These are phyloP conservation scores for Apotomis betuletana DNA, from an alignment of 2,888 invertebrate species.

Conservation along the genomic window DNA sequence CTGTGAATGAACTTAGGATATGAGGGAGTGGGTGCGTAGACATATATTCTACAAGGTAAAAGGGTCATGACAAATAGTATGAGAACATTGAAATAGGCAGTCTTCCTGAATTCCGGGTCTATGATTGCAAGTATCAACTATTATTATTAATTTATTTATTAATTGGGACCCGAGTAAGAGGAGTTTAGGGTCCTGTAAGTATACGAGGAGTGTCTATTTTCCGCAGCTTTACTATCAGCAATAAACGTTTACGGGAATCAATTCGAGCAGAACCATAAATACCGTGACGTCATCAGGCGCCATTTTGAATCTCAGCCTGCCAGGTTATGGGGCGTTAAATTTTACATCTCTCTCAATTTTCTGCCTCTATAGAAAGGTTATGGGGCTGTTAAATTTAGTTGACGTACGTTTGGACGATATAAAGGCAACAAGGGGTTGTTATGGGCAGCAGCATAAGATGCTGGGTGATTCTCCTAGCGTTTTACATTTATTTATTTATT, in stretches of 20 bases:
- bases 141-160: too few relatives aligned
- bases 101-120: too few relatives aligned
- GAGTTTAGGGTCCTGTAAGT: neutral
- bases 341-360: constrained; percentile 36
- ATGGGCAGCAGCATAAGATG: neutral
- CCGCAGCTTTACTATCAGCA: constrained; percentile 31
- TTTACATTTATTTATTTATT: too few relatives aligned
- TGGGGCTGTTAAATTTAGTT: constrained; percentile 25
- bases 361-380: constrained; percentile 25
- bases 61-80: too few relatives aligned
- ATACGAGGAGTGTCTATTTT: constrained; percentile 12
- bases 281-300: constrained; percentile 36
- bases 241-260: constrained; percentile 40
- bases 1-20: too few relatives aligned
- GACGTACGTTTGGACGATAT: constrained; percentile 4
- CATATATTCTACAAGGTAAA: too few relatives aligned
- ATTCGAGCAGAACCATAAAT: constrained; percentile 33
- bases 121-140: too few relatives aligned
- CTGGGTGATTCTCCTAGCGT: too few relatives aligned
- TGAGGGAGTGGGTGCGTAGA: too few relatives aligned
- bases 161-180: neutral
- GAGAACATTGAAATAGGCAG: too few relatives aligned
- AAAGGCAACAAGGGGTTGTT: neutral
- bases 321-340: constrained; percentile 36
- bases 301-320: constrained; percentile 37